Percentiles rank a stretch among this genome's conserved stretches.
These are phyloP conservation scores for Amiota minor DNA, from an alignment of 2,888 invertebrate genomes.

Conservation along the genomic window DNA sequence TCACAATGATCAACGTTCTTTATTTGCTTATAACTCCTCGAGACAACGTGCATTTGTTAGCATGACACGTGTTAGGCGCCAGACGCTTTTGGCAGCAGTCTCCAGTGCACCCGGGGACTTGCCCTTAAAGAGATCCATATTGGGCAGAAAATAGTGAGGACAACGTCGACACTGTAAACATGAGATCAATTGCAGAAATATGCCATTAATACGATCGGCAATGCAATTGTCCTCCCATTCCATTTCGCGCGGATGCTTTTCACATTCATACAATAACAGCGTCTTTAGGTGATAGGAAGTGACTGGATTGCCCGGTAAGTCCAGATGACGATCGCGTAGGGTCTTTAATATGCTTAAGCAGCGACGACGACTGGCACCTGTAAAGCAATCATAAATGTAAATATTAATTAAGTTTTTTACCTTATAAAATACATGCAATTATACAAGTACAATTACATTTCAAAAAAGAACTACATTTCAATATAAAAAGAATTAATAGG, in stretches of 20 bases:
- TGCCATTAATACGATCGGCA: constrained; percentile 94
- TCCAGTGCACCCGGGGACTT: constrained; percentile 92
- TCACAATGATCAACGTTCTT: background rate
- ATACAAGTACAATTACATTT: too few species aligned
- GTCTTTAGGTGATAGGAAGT: constrained; percentile 94
- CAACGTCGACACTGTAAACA: constrained; percentile 95
- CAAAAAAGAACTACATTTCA: too few species aligned
- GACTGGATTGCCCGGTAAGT: constrained; percentile 91
- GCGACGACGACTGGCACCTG: constrained; percentile 85
- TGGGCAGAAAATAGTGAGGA: constrained; percentile 96
- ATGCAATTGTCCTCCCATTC: constrained; percentile 96
- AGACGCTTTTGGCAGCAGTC: constrained; percentile 94
- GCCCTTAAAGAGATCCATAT: constrained; percentile 93
- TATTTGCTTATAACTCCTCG: constrained; percentile 83
- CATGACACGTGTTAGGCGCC: constrained; percentile 92
- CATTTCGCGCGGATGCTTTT: constrained; percentile 93
- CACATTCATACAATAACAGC: constrained; percentile 93
- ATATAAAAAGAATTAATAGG: too few species aligned
- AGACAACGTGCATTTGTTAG: constrained; percentile 92
- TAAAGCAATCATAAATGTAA: background rate
- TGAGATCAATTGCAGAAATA: constrained; percentile 94
- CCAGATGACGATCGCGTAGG: constrained; percentile 90
- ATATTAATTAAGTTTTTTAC: too few species aligned
- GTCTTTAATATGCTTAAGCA: constrained; percentile 93
- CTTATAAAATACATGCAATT: too few species aligned